Conservation (phyloP, 1,140 invertebrate genomes). For the Sitobion miscanthi region DNA sequence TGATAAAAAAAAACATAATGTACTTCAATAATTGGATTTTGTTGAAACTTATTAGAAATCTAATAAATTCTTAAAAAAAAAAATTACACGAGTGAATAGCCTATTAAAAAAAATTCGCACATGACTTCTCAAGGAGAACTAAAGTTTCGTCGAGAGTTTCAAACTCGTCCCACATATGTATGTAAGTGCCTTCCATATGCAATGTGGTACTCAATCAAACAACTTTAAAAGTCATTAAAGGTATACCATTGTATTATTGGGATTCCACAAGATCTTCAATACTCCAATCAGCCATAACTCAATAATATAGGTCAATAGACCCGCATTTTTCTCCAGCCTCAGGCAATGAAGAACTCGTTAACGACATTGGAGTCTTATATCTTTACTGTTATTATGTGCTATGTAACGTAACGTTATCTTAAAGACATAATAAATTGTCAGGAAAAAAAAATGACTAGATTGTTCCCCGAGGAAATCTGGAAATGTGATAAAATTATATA, state of each 20-base stretch:
- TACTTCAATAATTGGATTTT: conserved; percentile 20
- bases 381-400: conserved; percentile 31
- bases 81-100: neutral
- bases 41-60: conserved; percentile 23
- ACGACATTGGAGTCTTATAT: conserved; percentile 7
- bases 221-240: conserved; percentile 21
- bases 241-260: conserved; percentile 1
- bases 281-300: neutral
- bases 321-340: conserved; percentile 27
- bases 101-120: neutral
- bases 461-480: neutral
- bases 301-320: conserved; percentile 27
- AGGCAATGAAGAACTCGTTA: conserved; percentile 37
- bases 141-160: neutral
- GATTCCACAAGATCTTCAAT: too few relatives aligned
- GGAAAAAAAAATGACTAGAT: neutral
- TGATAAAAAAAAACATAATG: neutral
- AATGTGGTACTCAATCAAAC: conserved; percentile 16
- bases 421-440: conserved; percentile 10
- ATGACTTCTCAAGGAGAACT: neutral
- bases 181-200: neutral
- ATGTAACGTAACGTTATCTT: conserved; percentile 23
- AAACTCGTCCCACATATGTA: neutral
- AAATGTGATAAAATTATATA: conserved; percentile 9
- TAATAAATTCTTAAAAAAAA: conserved; percentile 27